A percentile compares a stretch with the other conserved stretches of the same genome.
phyloP scores from a whole-genome alignment of 2,888 invertebrate genomes.

The Pseudanteris insignis region DNA sequence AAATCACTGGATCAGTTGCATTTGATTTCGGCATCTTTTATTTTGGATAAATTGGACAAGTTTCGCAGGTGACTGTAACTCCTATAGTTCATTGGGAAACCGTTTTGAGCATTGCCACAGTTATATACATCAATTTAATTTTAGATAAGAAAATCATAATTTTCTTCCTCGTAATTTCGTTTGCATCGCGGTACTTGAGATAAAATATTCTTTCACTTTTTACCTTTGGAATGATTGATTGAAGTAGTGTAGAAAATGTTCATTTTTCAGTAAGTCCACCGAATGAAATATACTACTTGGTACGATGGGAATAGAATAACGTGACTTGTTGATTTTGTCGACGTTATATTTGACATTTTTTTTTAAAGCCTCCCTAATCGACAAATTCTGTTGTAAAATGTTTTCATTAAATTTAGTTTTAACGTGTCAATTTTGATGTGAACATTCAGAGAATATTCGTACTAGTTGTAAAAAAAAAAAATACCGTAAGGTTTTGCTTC shows the following conservation, averaged over 20 bases:
- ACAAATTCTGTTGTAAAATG: no score
- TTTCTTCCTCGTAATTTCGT: slow-evolving; percentile 2
- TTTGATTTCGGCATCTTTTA: slow-evolving; percentile 66
- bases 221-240: slow-evolving; percentile 34
- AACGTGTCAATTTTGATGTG: no score
- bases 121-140: slow-evolving; percentile 4
- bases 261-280: slow-evolving; percentile 41
- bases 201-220: slow-evolving; percentile 1
- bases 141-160: slow-evolving; percentile 13
- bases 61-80: slow-evolving; percentile 60
- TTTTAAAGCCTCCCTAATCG: no score
- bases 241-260: slow-evolving; percentile 45
- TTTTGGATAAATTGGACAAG: slow-evolving; percentile 65
- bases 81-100: slow-evolving; percentile 41
- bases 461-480: no score
- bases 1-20: slow-evolving; percentile 66
- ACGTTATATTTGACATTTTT: slow-evolving; percentile 8
- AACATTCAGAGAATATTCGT: no score
- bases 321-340: slow-evolving; percentile 6
- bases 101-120: slow-evolving; percentile 45
- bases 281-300: slow-evolving; percentile 45
- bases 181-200: not conserved
- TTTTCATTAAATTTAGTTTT: no score
- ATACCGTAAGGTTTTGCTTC: no score
- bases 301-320: slow-evolving; percentile 23